Evolutionary conservation across 2,888 invertebrate genomes (phyloP), one percentile per base, ranked within the genome.

Genomic region (Drosophila phalerata): DNA sequence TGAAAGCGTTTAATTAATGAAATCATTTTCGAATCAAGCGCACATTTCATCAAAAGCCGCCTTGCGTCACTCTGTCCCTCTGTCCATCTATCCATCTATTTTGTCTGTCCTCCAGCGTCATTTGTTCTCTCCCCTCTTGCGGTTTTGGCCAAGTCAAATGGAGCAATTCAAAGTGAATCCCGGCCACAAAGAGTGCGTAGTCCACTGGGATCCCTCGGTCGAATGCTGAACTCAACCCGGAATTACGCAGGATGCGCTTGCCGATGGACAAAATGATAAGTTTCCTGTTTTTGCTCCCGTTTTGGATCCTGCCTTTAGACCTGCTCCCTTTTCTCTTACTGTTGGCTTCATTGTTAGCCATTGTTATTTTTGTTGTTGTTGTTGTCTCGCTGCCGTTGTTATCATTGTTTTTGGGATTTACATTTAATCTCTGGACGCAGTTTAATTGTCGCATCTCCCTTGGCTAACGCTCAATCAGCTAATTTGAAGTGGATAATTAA

Each of bases 1-100:
- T 48, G 56, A 37, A 43, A 37, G 43, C 45, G 43, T 76, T 76
- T 62, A 74, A 76, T 74, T 74, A 74, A 74, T 74, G 77, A 76
- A 76, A 76, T 76, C 77, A 74, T 74, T 76, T 66, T 74, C 74
- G 57, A 76, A 74, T 74, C 66, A 76, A 76, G 77, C 77, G 61
- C 53, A 57, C 71, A 62, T 74, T 76, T 74, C 70, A 74, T 71
- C 66, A 74, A 65, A 62, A 43, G 48, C 28, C 55, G 66, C n/a
- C 30, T 48, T 30, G 9, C 67, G 28, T 45, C 45, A 19, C 8
- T 53, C 6, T 32, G 17, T 49, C 34, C 15, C 30, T 52, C 38
- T 40, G 13, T n/a, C 38, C 17, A 13, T 28, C 30, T 28, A 17
- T 47, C 45, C 28, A 10, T 17, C 45, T 22, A 13, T 34, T 34